Percentiles rank a stretch among this genome's conserved stretches.
Evolutionary conservation across 2,888 invertebrate species (phyloP).

Genomic region (Flexamia atlantica): DNA sequence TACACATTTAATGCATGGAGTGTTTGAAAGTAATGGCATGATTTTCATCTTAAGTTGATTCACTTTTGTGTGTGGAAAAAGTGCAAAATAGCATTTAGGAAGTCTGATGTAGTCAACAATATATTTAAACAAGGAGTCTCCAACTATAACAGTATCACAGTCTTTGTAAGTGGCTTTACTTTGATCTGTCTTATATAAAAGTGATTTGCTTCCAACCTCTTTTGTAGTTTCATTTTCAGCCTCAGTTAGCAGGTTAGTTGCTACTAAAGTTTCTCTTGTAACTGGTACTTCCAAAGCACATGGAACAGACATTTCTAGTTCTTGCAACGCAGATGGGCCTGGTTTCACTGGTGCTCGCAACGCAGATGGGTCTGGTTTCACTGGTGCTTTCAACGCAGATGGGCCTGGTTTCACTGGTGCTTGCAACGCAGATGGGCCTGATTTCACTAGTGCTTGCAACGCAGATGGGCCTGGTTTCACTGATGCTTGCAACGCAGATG

Average conservation of each 20-base stretch:
- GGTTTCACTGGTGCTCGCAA: neutral
- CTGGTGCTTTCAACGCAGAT: neutral
- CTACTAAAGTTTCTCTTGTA: neutral
- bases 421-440: neutral
- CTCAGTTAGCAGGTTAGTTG: neutral
- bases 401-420: neutral
- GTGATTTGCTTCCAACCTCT: neutral
- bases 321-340: neutral
- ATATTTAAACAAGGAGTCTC: conserved; percentile 23
- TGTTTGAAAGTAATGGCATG: neutral
- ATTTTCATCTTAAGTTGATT: neutral
- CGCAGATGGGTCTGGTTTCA: neutral
- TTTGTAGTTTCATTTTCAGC: neutral
- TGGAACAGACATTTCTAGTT: neutral
- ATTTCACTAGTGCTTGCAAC: neutral
- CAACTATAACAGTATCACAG: neutral
- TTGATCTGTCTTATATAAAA: neutral
- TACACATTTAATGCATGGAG: neutral
- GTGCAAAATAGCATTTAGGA: neutral
- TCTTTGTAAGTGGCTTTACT: neutral
- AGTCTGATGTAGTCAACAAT: neutral
- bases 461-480: neutral
- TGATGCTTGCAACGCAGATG: neutral
- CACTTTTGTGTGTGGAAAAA: neutral
- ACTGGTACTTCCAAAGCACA: too few species aligned